Conservation (phyloP, 2,113 vertebrate genomes). For the Pterocles orientalis region DNA sequence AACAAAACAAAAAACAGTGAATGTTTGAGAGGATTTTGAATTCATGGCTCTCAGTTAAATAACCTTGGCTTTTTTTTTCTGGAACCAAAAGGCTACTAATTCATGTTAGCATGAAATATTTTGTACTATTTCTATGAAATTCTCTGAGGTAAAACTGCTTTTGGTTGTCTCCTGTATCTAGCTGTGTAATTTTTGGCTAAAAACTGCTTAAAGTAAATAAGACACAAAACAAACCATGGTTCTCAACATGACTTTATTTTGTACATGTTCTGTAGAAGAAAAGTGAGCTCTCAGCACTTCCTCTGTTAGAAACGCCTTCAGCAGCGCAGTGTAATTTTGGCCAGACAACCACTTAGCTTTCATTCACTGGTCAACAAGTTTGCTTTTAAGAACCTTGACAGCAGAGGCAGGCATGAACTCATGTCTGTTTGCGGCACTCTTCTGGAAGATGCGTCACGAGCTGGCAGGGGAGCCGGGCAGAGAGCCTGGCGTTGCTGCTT, state of each 20-base stretch:
- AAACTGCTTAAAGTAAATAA: background rate
- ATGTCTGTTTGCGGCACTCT: background rate
- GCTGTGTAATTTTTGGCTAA: background rate
- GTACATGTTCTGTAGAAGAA: background rate
- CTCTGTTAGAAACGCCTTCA: background rate
- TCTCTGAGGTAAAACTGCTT: background rate
- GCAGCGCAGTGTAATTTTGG: background rate
- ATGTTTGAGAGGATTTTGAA: background rate
- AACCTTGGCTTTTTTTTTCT: background rate
- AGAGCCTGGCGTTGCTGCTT: background rate
- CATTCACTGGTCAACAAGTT: background rate
- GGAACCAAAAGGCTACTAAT: background rate
- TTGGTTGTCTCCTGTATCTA: background rate
- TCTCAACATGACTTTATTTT: background rate
- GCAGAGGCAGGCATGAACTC: background rate
- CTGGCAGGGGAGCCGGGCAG: conserved; percentile 13
- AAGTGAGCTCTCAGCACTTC: background rate
- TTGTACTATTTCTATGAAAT: background rate
- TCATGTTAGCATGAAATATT: background rate
- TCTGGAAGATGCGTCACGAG: background rate
- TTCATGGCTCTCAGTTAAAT: background rate
- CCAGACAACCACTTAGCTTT: background rate
- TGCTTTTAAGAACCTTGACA: background rate
- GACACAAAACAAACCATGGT: rapidly evolving
- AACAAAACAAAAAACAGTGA: background rate